Evolutionary conservation across 1,140 invertebrate genomes (phyloP).

Genomic region (Helicorthomorpha holstii): DNA sequence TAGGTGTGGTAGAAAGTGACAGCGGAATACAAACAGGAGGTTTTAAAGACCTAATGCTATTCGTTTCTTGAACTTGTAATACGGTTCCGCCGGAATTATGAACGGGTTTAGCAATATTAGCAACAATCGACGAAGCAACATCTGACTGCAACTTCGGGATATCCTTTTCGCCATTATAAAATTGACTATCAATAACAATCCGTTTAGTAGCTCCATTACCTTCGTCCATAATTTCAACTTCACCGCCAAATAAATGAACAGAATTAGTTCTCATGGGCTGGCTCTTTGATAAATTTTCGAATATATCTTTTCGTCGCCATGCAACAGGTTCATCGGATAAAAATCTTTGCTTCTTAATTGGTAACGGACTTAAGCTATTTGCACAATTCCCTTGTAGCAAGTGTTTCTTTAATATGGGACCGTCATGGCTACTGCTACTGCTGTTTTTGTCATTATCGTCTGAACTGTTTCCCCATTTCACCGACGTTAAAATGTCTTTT

Average conservation of each 20-base stretch:
- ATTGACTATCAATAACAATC: background rate
- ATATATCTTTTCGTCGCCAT: background rate
- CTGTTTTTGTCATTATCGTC: background rate
- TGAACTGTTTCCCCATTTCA: background rate
- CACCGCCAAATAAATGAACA: constrained; percentile 52
- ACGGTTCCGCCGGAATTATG: constrained; percentile 55
- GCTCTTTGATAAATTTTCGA: background rate
- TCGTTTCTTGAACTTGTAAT: constrained; percentile 26
- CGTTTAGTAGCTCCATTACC: background rate
- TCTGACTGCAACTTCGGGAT: background rate
- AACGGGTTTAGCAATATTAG: constrained; percentile 45
- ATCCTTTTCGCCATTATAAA: too few species aligned
- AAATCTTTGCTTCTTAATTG: constrained; percentile 13
- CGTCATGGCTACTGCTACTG: constrained; percentile 1
- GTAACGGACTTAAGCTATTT: constrained; percentile 10
- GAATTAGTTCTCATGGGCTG: constrained; percentile 2
- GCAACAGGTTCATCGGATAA: constrained; percentile 11
- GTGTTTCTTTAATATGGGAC: constrained; percentile 16
- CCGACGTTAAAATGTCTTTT: background rate
- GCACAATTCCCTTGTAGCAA: constrained; percentile 6
- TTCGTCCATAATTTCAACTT: constrained; percentile 43
- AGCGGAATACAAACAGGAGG: constrained; percentile 13
- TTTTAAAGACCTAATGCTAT: background rate
- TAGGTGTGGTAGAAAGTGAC: background rate
- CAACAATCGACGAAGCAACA: constrained; percentile 12